phyloP scores from a whole-genome alignment of 2,113 vertebrate genomes.

The Panthera tigris region DNA sequence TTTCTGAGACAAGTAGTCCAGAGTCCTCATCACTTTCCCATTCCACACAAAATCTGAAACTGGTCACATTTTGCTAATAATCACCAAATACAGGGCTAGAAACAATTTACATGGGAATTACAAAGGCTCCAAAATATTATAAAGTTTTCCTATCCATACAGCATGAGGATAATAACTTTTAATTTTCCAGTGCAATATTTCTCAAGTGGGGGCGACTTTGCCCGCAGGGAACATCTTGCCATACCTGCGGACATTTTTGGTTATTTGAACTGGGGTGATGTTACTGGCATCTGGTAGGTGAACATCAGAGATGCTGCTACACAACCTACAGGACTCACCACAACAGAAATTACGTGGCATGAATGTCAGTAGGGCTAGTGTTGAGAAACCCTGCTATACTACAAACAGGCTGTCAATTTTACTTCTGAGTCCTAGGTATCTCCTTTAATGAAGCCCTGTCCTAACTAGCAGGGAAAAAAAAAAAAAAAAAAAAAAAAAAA shows the following conservation, averaged over 20 bases:
- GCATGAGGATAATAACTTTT: neutral
- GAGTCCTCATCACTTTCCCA: neutral
- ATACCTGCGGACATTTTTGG: neutral
- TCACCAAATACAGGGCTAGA: neutral
- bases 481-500: neutral
- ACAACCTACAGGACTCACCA: neutral
- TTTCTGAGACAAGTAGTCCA: neutral
- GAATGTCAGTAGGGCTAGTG: neutral
- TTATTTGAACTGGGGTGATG: neutral
- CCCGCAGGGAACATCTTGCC: neutral
- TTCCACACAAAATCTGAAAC: neutral
- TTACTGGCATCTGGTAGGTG: neutral
- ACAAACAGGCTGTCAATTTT: neutral
- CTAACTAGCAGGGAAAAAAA: neutral
- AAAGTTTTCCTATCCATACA: neutral
- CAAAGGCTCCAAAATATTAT: neutral
- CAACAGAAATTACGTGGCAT: neutral
- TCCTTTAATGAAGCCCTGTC: neutral
- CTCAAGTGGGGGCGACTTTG: neutral
- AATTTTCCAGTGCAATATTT: neutral
- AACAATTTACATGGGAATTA: neutral
- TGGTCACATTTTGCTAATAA: neutral
- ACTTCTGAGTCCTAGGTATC: neutral
- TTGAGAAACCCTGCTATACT: neutral
- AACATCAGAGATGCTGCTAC: neutral